Evolutionary conservation across 64 coral and sea anemone species (phyloP), one percentile per base, ranked within the genome.

Genomic region (Orbicella faveolata): DNA sequence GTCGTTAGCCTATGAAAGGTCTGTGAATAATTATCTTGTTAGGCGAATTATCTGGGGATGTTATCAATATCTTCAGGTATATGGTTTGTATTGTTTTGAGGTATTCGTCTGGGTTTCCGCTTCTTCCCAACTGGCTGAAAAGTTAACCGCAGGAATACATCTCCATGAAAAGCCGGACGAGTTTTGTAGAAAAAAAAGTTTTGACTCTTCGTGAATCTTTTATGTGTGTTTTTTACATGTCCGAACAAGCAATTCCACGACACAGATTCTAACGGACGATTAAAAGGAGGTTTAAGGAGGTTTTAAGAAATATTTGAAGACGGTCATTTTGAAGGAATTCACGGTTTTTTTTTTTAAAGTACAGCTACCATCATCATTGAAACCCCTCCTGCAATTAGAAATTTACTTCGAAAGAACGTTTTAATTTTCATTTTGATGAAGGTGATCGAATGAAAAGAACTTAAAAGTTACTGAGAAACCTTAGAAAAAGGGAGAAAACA

Each of bases 1-100:
- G 44, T 52, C 10, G 17, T 72, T 12, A 14, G 21, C 64, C 64
- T 85, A 52, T 53, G n/a, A 73, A 52, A 34, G 7, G 52, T 14
- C 63, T 73, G 34, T n/a, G 16, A 67, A 44, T 41, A 72, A 52
- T 73, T 3, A 52, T 34, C 64, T 52, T 44, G 64, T 72, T 70
- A 17, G 41, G 82, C 64, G 1, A 82, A 82, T 63, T 82, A 82
- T 82, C 55, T 82, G 1, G 55, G 55, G 55, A 59, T 59, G 55
- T 59, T 63, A 65, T 44, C 23, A 7, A 36, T 85, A 73, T 72
- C 82, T 48, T 35, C 23, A 52, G 36, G 21, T 67, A 21, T 33
- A 70, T 70, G 67, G 67, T 11, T n/a, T 70, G 17, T 66, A 72
- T 73, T 52, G 65, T 52, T 85, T 72, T 85, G 21, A 51, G 82